These are phyloP conservation scores for Pyrocephalus nanus DNA, from an alignment of 2,797 vertebrate genomes.

Conservation along the genomic window DNA sequence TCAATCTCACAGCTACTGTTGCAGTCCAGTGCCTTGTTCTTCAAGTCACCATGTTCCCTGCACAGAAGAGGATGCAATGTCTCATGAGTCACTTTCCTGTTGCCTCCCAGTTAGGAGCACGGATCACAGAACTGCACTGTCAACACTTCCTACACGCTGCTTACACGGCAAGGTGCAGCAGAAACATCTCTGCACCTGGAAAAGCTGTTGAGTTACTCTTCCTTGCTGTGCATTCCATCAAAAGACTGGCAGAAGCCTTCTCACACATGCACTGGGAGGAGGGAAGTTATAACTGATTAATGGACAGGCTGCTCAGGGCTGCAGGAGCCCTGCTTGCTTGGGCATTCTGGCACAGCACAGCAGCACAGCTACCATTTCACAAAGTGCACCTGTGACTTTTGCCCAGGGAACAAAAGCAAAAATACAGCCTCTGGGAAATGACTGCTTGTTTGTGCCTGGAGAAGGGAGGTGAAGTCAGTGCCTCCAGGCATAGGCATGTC, in stretches of 20 bases:
- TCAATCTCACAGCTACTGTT: not conserved
- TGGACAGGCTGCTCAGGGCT: not conserved
- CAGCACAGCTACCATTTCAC: not conserved
- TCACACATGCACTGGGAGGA: not conserved
- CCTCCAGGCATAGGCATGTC: not conserved
- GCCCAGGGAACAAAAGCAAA: not conserved
- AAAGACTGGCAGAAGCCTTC: not conserved
- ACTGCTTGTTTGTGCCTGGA: not conserved
- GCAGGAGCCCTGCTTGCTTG: not conserved
- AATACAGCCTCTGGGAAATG: not conserved
- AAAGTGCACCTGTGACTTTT: fast-evolving
- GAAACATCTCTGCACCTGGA: not conserved
- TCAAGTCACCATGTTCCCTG: not conserved
- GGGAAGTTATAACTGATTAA: not conserved
- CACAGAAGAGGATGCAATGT: not conserved
- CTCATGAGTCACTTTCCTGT: constrained; percentile 28
- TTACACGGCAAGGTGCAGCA: fast-evolving
- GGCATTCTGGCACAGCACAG: not conserved
- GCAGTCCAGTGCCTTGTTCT: not conserved
- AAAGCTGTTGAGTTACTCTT: not conserved
- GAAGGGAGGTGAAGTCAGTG: not conserved
- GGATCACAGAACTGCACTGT: not conserved
- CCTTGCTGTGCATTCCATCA: not conserved
- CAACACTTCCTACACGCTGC: not conserved
- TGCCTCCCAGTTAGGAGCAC: not conserved